Evolutionary conservation across 2,113 vertebrate genomes (phyloP).

Genomic region (Hippocampus zosterae): DNA sequence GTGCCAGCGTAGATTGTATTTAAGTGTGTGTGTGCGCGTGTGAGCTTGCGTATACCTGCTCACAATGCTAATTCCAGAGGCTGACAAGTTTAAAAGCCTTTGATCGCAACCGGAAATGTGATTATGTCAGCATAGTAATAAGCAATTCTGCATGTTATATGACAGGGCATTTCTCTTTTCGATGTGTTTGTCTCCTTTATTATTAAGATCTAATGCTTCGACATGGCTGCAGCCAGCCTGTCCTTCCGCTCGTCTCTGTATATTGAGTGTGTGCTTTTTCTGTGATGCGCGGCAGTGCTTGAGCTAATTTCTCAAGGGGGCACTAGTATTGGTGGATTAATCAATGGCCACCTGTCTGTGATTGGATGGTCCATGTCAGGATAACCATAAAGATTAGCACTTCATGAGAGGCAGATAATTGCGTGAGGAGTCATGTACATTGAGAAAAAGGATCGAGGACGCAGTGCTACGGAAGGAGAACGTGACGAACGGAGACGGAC

Average conservation of each 20-base stretch:
- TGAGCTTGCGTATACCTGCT: conserved; percentile 4
- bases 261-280: conserved; percentile 13
- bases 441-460: conserved; percentile 11
- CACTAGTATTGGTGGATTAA: conserved; percentile 38
- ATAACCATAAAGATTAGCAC: conserved; percentile 55
- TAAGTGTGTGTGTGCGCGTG: neutral
- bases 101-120: conserved; percentile 47
- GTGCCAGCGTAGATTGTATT: neutral
- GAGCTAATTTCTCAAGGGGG: conserved; percentile 35
- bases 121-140: conserved; percentile 57
- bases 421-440: conserved; percentile 20
- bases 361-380: conserved; percentile 50
- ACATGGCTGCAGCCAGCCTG: conserved; percentile 30
- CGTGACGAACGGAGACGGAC: conserved; percentile 7
- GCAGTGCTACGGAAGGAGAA: conserved; percentile 27
- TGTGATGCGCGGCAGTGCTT: conserved; percentile 20
- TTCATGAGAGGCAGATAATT: conserved; percentile 40
- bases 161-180: conserved; percentile 53
- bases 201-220: conserved; percentile 45
- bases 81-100: conserved; percentile 41
- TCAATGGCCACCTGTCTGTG: conserved; percentile 44
- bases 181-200: conserved; percentile 36
- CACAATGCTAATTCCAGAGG: conserved; percentile 41
- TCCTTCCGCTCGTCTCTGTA: neutral
- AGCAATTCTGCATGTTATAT: conserved; percentile 56